Evolutionary conservation across 2,797 vertebrate species (phyloP), one percentile per base, ranked within the genome.

Genomic region (Darevskia nairensis): DNA sequence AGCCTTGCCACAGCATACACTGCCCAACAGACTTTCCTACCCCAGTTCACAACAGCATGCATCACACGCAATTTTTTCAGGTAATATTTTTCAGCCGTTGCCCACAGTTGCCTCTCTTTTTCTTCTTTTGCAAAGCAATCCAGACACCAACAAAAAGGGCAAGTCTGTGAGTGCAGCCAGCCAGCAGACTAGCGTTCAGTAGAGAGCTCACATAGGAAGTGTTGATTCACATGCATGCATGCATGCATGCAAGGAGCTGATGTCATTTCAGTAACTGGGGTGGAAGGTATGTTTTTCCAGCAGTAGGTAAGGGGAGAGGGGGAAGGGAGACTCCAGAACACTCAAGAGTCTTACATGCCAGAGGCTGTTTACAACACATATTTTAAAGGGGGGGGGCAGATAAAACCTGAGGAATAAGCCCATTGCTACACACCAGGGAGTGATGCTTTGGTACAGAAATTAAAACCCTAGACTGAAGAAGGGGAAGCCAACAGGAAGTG

Each of bases 251-350:
- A 85, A 85, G 59, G 41, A 76, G n/a, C 83, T 89, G 77, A 81
- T 89, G 88, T 87, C 69, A 89, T 85, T 81, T 75, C 41, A 59
- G 77, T 44, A 85, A 85, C 11, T 19, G 25, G 69, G 21, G n/a
- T 75, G 78, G 55, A 80, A 68, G 44, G 41, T 69, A 50, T 10
- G 15, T 29, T 41, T 17, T 6, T 15, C 46, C 27, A 85, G 79
- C 55, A 23, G 55, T 19, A 46, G 55, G n/a, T 44, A 35, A 50
- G 21, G 35, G 39, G 23, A 19, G 50, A 2, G n/a, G 10, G 78
- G 17, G 39, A 4, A 71, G 3, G 27, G 59, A 66, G 17, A 64
- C 27, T 39, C 25, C 69, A 4, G 19, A n/a, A 82, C 59, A 29
- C 29, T 27, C 25, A 25, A 77, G 61, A 29, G 6, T 55, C 74